A percentile compares a stretch with the other conserved stretches of the same genome.
phyloP scores from a whole-genome alignment of 2,888 invertebrate genomes.

The Oxystoma pomonae region DNA sequence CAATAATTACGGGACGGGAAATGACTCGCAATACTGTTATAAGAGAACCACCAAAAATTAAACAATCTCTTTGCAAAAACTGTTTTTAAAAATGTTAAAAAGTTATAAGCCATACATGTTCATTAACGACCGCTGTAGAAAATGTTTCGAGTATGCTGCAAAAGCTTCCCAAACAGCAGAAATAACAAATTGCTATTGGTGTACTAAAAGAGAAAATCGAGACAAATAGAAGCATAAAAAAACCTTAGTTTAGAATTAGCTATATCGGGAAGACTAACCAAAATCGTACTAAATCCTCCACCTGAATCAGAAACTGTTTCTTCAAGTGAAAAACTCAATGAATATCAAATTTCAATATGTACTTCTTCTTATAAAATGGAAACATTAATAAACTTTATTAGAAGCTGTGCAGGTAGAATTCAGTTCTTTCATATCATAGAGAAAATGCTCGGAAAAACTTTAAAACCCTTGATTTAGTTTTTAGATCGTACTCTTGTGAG shows the following conservation, averaged over 20 bases:
- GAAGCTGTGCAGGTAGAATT: background rate
- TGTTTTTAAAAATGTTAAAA: background rate
- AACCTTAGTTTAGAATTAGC: background rate
- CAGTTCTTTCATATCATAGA: background rate
- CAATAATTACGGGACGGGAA: background rate
- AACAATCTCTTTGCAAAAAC: background rate
- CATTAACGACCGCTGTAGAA: background rate
- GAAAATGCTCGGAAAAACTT: background rate
- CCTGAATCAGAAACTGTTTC: background rate
- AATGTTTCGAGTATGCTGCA: background rate
- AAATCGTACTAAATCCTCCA: background rate
- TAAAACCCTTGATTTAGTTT: background rate
- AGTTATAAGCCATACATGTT: background rate
- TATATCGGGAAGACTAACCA: background rate
- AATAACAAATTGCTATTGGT: background rate
- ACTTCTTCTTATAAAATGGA: no score
- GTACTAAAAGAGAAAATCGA: background rate
- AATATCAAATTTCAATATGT: no score
- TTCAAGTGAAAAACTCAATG: background rate
- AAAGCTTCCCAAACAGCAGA: background rate
- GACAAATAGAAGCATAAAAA: background rate
- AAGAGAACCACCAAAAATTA: background rate
- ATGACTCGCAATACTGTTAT: background rate
- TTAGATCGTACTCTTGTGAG: background rate
- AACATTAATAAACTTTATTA: background rate